A percentile compares a stretch with the other conserved stretches of the same genome.
phyloP scores from a whole-genome alignment of 1,140 invertebrate genomes.

The Melitaea cinxia region DNA sequence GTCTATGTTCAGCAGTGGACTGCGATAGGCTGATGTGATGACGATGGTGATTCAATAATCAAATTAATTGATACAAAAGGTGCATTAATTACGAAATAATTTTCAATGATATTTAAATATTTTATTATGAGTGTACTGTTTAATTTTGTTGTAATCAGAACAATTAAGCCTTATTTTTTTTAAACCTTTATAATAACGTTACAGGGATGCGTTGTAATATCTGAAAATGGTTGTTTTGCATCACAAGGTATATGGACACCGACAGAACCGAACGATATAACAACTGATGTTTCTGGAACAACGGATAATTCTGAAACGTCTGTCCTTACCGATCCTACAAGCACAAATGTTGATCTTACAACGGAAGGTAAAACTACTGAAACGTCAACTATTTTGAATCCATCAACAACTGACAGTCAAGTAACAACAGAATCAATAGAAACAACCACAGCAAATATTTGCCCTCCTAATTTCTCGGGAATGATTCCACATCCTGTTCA shows the following conservation, averaged over 20 bases:
- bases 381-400: background rate
- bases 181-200: background rate
- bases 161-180: too few species aligned
- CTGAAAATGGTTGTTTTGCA: constrained; percentile 41
- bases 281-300: background rate
- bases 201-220: constrained; percentile 20
- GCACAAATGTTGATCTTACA: constrained; percentile 8
- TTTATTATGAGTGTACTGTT: constrained; percentile 8
- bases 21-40: too few species aligned
- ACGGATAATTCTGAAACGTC: background rate
- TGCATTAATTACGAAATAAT: too few species aligned
- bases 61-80: too few species aligned
- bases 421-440: constrained; percentile 13
- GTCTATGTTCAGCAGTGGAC: too few species aligned
- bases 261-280: background rate
- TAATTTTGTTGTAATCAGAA: too few species aligned
- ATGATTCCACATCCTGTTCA: constrained; percentile 43
- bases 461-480: constrained; percentile 32
- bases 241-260: constrained; percentile 3
- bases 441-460: constrained; percentile 8
- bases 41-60: too few species aligned
- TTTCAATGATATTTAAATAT: background rate
- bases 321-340: background rate
- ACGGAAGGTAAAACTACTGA: constrained; percentile 7
- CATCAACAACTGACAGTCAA: background rate